Evolutionary conservation across 2,113 vertebrate genomes (phyloP), one percentile per base, ranked within the genome.

Genomic region (Salvelinus namaycush): DNA sequence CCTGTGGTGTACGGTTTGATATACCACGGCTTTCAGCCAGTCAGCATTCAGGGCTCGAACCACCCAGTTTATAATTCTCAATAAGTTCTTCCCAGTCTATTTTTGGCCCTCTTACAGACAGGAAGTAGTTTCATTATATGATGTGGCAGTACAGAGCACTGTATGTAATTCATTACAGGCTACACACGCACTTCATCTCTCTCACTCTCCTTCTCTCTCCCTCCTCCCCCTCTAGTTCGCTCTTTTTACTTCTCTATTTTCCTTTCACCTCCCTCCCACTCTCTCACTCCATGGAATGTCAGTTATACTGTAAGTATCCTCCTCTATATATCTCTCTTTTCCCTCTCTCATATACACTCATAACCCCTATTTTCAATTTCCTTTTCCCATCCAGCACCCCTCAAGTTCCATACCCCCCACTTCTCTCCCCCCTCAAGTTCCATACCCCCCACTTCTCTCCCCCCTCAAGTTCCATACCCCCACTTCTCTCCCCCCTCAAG

Each of bases 31-130:
- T 44, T 9, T 44, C 39, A 44, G 39, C 1, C 39, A 44, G 8
- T 44, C 39, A 44, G 39, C 39, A 44, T 44, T 44, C 39, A 44
- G 7, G 39, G 39, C 39, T 44, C 8, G 39, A 9, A 44, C 39
- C 39, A 44, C 39, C 39, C 7, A 44, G 8, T 44, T 9, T 44
- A 44, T 39, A 39, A 39, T 59, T 54, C 18, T 34, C 1, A 26
- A 70, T 65, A 57, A 78, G 48, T 72, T 44, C 59, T 82, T 72
- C 76, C 74, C 12, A 14, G 74, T 73, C 78, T 86, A 75, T 89
- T 86, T 84, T 80, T 31, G 57, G 51, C 70, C 79, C 73, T 84
- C 80, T 86, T 81, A 29, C 20, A 13, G 48, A 26, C 16, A 9
- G 60, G 31, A 64, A 18, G 24, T 59, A 1, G 26, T 51, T 68